Evolutionary conservation across 2,888 invertebrate genomes (phyloP).

Genomic region (Drosophila birchii): DNA sequence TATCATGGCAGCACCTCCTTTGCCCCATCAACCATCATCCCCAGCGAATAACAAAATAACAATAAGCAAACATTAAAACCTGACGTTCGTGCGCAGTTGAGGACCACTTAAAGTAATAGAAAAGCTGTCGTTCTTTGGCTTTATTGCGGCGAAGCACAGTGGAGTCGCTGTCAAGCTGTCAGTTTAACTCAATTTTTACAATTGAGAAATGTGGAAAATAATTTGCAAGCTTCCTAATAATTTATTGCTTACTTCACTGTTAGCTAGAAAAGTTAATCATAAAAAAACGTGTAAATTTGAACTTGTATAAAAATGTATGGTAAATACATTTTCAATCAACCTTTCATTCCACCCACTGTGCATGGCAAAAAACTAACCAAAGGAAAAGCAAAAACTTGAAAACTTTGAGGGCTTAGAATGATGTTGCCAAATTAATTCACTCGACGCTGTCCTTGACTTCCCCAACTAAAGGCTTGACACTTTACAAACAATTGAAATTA

Average conservation of each 20-base stretch:
- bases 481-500: conserved; percentile 60
- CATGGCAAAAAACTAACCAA: not conserved
- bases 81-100: conserved; percentile 38
- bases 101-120: conserved; percentile 58
- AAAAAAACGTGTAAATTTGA: not conserved
- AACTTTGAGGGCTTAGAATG: conserved; percentile 28
- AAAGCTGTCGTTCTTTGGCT: conserved; percentile 25
- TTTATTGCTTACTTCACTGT: not conserved
- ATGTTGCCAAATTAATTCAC: conserved; percentile 46
- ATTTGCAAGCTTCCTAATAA: accelerated
- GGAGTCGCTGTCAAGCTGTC: not conserved
- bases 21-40: not conserved
- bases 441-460: conserved; percentile 30
- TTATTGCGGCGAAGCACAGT: conserved; percentile 10
- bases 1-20: conserved; percentile 5
- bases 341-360: not conserved
- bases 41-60: conserved; percentile 27
- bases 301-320: no score
- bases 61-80: conserved; percentile 33
- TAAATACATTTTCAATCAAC: not conserved
- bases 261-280: not conserved
- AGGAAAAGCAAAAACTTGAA: conserved; percentile 11
- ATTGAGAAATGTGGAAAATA: not conserved
- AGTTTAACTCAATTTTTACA: not conserved
- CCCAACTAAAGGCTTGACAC: conserved; percentile 32